phyloP scores from a whole-genome alignment of 30 jellyfish, hydroid and myxozoan species.

The Aurelia sp. region DNA sequence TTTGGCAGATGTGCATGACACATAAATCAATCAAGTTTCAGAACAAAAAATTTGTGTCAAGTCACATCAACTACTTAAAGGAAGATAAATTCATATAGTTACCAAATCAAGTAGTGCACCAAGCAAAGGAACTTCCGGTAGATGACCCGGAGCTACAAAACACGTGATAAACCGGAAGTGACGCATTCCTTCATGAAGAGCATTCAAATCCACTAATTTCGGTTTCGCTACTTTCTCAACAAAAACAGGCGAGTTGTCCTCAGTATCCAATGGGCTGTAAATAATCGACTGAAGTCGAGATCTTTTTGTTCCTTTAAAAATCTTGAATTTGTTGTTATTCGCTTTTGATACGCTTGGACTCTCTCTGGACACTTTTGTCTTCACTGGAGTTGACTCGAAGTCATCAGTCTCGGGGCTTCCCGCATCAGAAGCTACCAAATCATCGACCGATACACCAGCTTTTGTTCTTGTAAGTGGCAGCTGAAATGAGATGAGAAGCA shows the following conservation, averaged over 20 bases:
- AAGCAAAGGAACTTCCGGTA: constrained; percentile 80
- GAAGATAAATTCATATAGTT: constrained; percentile 15
- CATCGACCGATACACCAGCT: constrained; percentile 14
- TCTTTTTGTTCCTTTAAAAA: constrained; percentile 45
- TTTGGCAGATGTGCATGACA: no score
- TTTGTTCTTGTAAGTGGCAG: constrained; percentile 14
- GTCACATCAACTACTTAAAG: not conserved
- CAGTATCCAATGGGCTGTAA: constrained; percentile 48
- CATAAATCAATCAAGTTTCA: no score
- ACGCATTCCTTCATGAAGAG: constrained; percentile 77
- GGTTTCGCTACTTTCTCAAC: constrained; percentile 25
- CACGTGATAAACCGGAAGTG: constrained; percentile 71
- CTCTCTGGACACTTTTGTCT: constrained; percentile 22
- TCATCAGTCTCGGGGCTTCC: constrained; percentile 8
- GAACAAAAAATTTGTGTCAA: no score
- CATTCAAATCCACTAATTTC: constrained; percentile 45
- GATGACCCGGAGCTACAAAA: constrained; percentile 78
- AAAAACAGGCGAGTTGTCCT: constrained; percentile 28
- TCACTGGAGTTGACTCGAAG: not conserved
- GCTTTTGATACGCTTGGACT: not conserved
- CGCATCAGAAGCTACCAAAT: not conserved
- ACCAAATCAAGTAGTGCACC: constrained; percentile 92
- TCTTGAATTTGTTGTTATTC: constrained; percentile 29
- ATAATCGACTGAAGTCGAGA: constrained; percentile 46
- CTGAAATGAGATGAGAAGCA: not conserved